Conservation (phyloP, 2,797 vertebrate genomes). For the Rhinichthys osculus region DNA sequence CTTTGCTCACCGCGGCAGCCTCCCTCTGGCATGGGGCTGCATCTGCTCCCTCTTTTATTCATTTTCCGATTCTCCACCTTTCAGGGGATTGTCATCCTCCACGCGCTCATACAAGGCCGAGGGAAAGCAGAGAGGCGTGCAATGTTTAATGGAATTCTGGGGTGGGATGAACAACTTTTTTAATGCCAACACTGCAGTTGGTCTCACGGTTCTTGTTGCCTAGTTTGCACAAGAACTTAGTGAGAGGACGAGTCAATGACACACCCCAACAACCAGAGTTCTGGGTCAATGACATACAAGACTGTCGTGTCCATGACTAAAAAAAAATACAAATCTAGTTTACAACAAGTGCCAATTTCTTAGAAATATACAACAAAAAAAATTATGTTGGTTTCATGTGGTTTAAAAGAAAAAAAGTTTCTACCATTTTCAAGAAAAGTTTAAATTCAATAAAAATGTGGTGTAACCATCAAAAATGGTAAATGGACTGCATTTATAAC, state of each 20-base stretch:
- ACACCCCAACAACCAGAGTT: conserved; percentile 14
- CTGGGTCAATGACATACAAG: background rate
- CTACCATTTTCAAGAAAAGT: background rate
- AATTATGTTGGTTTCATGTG: background rate
- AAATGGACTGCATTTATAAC: too few species aligned
- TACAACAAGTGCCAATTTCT: background rate
- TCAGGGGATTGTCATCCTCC: conserved; percentile 68
- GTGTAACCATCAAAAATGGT: background rate
- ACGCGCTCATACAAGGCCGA: conserved; percentile 54
- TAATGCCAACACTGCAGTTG: conserved; percentile 68
- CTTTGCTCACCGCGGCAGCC: conserved; percentile 91
- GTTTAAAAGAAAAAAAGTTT: background rate
- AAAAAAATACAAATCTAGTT: background rate
- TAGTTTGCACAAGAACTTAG: conserved; percentile 47
- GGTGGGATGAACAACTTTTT: conserved; percentile 67
- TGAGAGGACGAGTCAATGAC: conserved; percentile 56
- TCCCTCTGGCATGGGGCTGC: conserved; percentile 99
- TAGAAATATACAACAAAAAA: background rate
- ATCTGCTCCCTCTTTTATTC: conserved; percentile 98
- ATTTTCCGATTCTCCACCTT: conserved; percentile 91
- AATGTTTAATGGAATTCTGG: conserved; percentile 78
- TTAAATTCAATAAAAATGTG: background rate
- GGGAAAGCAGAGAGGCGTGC: conserved; percentile 72
- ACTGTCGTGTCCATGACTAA: background rate
- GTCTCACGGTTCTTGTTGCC: conserved; percentile 62